Percentiles rank a stretch among this genome's conserved stretches.
phyloP scores from a whole-genome alignment of 2,797 vertebrate genomes.

The Nannoperca obscura region DNA sequence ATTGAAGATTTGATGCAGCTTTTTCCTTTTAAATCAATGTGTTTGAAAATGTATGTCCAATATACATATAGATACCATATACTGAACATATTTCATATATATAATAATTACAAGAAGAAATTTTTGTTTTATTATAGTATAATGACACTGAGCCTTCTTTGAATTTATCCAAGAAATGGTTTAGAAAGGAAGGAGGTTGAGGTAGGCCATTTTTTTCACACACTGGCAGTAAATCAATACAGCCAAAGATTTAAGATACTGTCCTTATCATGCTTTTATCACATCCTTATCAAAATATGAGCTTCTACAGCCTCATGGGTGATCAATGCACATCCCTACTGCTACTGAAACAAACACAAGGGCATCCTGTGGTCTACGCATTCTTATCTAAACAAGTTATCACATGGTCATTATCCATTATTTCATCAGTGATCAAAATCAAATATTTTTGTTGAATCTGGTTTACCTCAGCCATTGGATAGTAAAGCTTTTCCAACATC shows the following conservation, averaged over 20 bases:
- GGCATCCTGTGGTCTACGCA: constrained; percentile 60
- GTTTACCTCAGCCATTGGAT: constrained; percentile 8
- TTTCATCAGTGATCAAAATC: constrained; percentile 60
- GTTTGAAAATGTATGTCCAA: background rate
- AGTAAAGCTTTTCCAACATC: background rate
- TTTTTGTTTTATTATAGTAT: background rate
- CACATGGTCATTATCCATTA: constrained; percentile 59
- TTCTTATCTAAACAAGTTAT: constrained; percentile 70
- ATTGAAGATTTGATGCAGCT: background rate
- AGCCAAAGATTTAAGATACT: constrained; percentile 78
- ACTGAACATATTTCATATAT: background rate
- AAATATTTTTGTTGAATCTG: constrained; percentile 39
- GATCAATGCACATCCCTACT: constrained; percentile 75
- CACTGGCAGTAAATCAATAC: constrained; percentile 77
- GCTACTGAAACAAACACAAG: constrained; percentile 81
- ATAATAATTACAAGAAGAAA: background rate
- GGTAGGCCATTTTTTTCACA: constrained; percentile 47
- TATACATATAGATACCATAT: background rate
- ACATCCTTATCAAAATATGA: constrained; percentile 80
- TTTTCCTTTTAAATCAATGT: background rate
- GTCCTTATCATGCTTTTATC: constrained; percentile 79
- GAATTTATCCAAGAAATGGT: constrained; percentile 43
- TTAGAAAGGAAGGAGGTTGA: constrained; percentile 44
- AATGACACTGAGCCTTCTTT: constrained; percentile 33
- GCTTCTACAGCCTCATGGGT: constrained; percentile 61